These are phyloP conservation scores for Zaprionus bogoriensis DNA, from an alignment of 2,888 invertebrate genomes.

Conservation along the genomic window DNA sequence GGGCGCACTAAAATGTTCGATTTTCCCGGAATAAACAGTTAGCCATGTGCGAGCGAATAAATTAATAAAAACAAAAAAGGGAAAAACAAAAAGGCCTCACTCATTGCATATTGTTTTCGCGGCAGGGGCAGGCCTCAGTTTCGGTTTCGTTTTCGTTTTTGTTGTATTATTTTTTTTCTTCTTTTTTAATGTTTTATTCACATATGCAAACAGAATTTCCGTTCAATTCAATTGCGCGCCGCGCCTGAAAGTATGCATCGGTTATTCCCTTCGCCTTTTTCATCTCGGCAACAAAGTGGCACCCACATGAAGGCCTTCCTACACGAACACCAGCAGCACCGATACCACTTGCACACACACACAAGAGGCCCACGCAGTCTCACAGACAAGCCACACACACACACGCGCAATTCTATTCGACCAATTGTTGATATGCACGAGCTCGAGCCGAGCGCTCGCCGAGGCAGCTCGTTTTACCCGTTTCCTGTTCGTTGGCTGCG, in stretches of 20 bases:
- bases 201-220: slow-evolving; percentile 77
- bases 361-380: neutral
- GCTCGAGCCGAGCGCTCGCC: slow-evolving; percentile 33
- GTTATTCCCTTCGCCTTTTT: slow-evolving; percentile 24
- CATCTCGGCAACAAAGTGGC: slow-evolving; percentile 50
- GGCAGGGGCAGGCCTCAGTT: slow-evolving; percentile 4
- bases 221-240: slow-evolving; percentile 67
- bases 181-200: slow-evolving; percentile 67
- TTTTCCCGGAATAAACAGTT: too few species aligned
- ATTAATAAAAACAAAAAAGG: neutral
- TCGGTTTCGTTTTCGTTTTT: neutral
- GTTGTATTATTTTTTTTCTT: neutral
- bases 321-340: slow-evolving; percentile 4
- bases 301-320: slow-evolving; percentile 29
- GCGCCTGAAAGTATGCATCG: slow-evolving; percentile 59
- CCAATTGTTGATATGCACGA: slow-evolving; percentile 78
- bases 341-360: neutral
- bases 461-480: slow-evolving; percentile 42
- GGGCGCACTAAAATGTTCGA: too few species aligned
- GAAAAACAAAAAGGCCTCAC: neutral
- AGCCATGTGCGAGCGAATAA: neutral
- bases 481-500: slow-evolving; percentile 39
- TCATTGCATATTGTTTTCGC: slow-evolving; percentile 26
- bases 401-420: slow-evolving; percentile 54
- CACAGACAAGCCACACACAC: slow-evolving; percentile 7